Evolutionary conservation across 2,797 vertebrate species (phyloP), one percentile per base, ranked within the genome.

Genomic region (Picus viridis): DNA sequence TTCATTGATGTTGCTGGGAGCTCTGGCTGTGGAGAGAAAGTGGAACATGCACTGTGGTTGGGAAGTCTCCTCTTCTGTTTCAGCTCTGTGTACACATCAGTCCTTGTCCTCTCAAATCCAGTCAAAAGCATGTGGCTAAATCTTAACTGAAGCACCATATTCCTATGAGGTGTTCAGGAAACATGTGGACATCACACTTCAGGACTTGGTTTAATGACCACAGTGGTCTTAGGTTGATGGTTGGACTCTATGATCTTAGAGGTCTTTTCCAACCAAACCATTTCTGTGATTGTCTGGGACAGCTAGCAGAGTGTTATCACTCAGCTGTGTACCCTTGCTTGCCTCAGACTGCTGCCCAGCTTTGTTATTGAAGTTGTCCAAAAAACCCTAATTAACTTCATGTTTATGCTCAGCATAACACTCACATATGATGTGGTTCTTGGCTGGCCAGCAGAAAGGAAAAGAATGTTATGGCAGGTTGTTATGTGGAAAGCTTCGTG

Each of bases 401-500:
- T 76, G 7, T 63, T 95, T 92, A 75, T 92, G 29, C 59, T 79
- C 43, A 9, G 67, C 67, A 51, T 69, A 69, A 49, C 45, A 63
- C 41, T 83, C 0, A 0, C 36, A 23, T 45, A 16, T 70, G 77
- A 81, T 6, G 2, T 83, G 36, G 63, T 30, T 92, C 61, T 93
- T 94, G 87, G 76, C 95, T 88, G 79, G 63, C 57, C 61, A 64
- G 75, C 43, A 64, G 79, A 73, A 79, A 23, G 39, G 39, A 76
- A 65, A 83, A 67, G 57, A 82, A 63, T 41, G 30, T 76, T 84
- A 5, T 29, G 11, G 53, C 34, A 77, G 43, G 62, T 59, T 74
- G 59, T 49, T 75, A 39, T 63, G 47, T 73, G 79, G 71, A 75
- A 90, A 85, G 20, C 59, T 90, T 74, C 72, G 16, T 30, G 49